These are phyloP conservation scores for Rhagium mordax DNA, from an alignment of 2,888 invertebrate species.

Conservation along the genomic window DNA sequence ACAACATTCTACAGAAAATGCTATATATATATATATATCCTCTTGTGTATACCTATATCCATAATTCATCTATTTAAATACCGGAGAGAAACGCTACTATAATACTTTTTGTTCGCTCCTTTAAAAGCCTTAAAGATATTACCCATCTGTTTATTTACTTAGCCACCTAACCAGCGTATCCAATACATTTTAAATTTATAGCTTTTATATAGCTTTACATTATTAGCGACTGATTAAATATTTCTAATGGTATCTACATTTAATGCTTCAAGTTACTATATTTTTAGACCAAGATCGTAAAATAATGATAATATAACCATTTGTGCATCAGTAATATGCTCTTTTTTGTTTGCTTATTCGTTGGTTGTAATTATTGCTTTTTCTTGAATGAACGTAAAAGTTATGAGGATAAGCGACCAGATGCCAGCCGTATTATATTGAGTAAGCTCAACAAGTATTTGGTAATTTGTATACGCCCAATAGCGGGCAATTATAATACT, in stretches of 20 bases:
- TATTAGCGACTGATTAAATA: not conserved
- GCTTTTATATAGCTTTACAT: not conserved
- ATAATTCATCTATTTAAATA: no score
- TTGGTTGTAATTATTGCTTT: not conserved
- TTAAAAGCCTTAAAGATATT: no score
- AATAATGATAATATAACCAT: not conserved
- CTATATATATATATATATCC: no score
- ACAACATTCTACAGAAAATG: no score
- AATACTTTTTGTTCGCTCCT: no score
- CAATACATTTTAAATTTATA: no score
- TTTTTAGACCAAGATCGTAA: not conserved
- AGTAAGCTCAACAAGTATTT: not conserved
- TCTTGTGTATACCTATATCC: no score
- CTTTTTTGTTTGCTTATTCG: not conserved
- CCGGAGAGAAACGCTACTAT: no score
- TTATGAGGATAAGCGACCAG: not conserved
- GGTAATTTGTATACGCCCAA: not conserved
- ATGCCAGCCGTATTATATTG: not conserved
- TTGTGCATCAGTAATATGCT: not conserved
- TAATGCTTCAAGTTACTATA: not conserved
- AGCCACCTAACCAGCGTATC: no score
- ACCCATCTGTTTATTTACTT: no score
- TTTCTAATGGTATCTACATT: not conserved
- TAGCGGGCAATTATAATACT: no score
- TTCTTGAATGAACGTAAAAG: not conserved